Conservation (phyloP, 1,140 invertebrate genomes). For the Sitodiplosis mosellana region DNA sequence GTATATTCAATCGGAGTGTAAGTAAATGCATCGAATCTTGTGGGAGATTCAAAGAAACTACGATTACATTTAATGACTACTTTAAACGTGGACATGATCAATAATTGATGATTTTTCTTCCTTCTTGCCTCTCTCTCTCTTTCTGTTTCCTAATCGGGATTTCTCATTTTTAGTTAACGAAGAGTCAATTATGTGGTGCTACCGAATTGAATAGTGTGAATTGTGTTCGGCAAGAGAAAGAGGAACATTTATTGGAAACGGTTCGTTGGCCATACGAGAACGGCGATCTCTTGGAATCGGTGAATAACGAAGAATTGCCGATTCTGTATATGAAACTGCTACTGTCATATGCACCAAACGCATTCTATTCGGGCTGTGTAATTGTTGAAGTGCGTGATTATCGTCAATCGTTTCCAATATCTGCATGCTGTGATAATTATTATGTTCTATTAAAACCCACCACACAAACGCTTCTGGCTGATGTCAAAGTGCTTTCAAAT, state of each 20-base stretch:
- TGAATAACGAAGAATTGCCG: conserved; percentile 73
- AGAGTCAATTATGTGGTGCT: conserved; percentile 5
- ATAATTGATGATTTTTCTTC: too few species aligned
- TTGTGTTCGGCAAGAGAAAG: conserved; percentile 18
- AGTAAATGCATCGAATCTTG: background rate
- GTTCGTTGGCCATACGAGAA: conserved; percentile 59
- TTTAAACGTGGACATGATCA: background rate
- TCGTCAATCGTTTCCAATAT: conserved; percentile 50
- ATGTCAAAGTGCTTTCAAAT: conserved; percentile 47
- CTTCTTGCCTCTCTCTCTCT: too few species aligned
- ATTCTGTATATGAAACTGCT: conserved; percentile 68
- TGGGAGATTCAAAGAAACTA: background rate
- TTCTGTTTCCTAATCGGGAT: background rate
- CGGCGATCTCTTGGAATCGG: conserved; percentile 53
- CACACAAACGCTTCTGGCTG: conserved; percentile 36
- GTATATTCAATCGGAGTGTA: too few species aligned
- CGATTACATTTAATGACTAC: background rate
- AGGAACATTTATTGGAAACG: conserved; percentile 48
- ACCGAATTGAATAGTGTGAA: background rate
- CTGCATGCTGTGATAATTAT: conserved; percentile 50
- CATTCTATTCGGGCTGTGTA: conserved; percentile 84
- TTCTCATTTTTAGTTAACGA: conserved; percentile 2
- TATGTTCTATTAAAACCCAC: conserved; percentile 78
- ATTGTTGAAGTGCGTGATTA: conserved; percentile 82
- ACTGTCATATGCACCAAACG: conserved; percentile 54